Base-by-base conservation (phyloP, 2,113 vertebrate species). In the Lasiurus borealis region DNA sequence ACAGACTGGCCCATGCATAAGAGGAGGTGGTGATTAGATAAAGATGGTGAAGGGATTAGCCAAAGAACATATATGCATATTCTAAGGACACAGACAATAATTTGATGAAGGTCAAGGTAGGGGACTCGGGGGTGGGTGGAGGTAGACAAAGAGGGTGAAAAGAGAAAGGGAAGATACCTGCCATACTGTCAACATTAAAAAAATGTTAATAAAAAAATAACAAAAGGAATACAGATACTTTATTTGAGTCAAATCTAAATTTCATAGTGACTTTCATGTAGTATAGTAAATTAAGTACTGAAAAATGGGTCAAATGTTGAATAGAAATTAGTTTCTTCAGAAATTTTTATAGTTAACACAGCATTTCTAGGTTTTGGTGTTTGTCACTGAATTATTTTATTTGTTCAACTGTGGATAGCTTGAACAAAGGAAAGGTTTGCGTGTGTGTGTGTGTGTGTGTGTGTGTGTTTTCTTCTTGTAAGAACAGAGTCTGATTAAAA, bases 191-290 rank as follows among this genome's bases (percentile, higher is more conserved):
- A 64, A 64, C 62, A 64, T 31, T 31, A 31, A 64, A 64, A 64
- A 64, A 64, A 29, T 64, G 25, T 29, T 64, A 64, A 29, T 64
- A 13, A 64, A 64, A 59, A 29, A 64, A 64, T 25, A 64, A 64
- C 27, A 29, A 64, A 64, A 64, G 29, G 5, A 14, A 64, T 75
- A 52, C n/a, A 75, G 69, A 29, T 12, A 76, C 44, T 82, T 85
- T 50, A 76, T 82, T 80, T 92, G 44, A 96, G 92, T 44, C 29
- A 92, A 89, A 95, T 90, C 23, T 94, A 82, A 85, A 88, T 68
- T 68, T 13, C 36, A 88, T 68, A 88, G 66, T 84, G 12, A 88
- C 88, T 89, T 93, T 27, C 66, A 93, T 80, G 46, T 59, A 46
- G 19, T 44, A 40, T 19, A 91, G 16, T 72, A 97, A 90, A 82